phyloP scores from a whole-genome alignment of 1,140 invertebrate species.

The Marisa cornuarietis region DNA sequence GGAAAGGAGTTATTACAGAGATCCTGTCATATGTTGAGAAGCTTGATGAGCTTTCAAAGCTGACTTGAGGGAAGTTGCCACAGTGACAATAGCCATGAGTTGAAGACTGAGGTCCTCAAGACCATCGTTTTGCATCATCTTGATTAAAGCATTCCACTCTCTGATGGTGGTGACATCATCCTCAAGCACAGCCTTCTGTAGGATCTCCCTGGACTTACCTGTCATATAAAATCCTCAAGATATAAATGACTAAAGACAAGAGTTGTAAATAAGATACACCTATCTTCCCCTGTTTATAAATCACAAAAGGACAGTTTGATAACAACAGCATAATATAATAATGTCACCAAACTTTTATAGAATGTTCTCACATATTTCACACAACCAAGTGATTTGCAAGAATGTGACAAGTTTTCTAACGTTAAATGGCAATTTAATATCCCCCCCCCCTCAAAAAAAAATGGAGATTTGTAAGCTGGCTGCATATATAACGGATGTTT shows the following conservation, averaged over 20 bases:
- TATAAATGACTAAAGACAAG: background rate
- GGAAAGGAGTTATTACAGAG: no score
- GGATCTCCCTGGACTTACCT: conserved; percentile 23
- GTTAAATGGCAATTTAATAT: no score
- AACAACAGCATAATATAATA: no score
- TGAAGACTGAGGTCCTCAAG: conserved; percentile 50
- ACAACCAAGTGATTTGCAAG: no score
- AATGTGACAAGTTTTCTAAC: no score
- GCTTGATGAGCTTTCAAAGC: conserved; percentile 24
- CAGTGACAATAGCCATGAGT: conserved; percentile 51
- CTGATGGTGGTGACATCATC: conserved; percentile 46
- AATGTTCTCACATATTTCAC: no score
- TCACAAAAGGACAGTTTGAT: no score
- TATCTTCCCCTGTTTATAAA: background rate
- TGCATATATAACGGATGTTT: no score
- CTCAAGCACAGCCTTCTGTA: conserved; percentile 47
- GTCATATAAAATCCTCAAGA: conserved; percentile 26
- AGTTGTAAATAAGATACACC: background rate
- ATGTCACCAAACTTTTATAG: no score
- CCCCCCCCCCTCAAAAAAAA: no score
- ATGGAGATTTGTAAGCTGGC: no score
- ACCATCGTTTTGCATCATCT: conserved; percentile 46
- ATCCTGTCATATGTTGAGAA: no score
- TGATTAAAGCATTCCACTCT: conserved; percentile 49
- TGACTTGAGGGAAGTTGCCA: conserved; percentile 43